phyloP scores from a whole-genome alignment of 2,113 vertebrate species.

The Eurystomus gularis region DNA sequence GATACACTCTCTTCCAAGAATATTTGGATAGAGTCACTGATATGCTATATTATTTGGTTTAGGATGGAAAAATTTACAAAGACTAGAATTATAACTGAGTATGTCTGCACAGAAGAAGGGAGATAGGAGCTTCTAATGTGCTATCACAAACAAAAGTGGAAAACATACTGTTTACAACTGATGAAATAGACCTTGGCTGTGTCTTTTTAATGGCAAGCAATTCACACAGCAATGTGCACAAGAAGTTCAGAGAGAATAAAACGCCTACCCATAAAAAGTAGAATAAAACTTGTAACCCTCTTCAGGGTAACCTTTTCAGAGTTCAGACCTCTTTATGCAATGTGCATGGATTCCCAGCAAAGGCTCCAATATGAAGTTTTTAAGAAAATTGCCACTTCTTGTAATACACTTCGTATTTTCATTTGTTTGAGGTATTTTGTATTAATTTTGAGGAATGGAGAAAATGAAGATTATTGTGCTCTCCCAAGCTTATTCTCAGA shows the following conservation, averaged over 20 bases:
- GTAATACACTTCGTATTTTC: not conserved
- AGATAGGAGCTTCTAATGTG: not conserved
- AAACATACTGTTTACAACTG: conserved; percentile 8
- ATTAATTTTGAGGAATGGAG: not conserved
- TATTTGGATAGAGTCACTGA: not conserved
- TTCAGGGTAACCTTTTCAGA: not conserved
- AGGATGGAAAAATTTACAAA: not conserved
- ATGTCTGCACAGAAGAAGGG: not conserved
- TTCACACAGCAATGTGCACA: not conserved
- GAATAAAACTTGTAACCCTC: conserved; percentile 1
- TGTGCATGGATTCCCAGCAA: not conserved
- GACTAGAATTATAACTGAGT: not conserved
- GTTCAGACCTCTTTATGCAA: not conserved
- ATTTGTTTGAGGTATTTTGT: not conserved
- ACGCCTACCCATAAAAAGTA: not conserved
- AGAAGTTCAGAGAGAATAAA: conserved; percentile 40
- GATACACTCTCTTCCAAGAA: not conserved
- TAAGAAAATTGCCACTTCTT: not conserved
- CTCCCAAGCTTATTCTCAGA: not conserved
- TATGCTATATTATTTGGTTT: not conserved
- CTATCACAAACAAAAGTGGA: conserved; percentile 15
- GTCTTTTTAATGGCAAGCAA: not conserved
- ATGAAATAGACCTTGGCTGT: conserved; percentile 12
- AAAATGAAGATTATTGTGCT: not conserved
- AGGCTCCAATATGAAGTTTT: not conserved